Base-by-base conservation (phyloP, 2,888 invertebrate genomes). In the Fabriciana adippe region DNA sequence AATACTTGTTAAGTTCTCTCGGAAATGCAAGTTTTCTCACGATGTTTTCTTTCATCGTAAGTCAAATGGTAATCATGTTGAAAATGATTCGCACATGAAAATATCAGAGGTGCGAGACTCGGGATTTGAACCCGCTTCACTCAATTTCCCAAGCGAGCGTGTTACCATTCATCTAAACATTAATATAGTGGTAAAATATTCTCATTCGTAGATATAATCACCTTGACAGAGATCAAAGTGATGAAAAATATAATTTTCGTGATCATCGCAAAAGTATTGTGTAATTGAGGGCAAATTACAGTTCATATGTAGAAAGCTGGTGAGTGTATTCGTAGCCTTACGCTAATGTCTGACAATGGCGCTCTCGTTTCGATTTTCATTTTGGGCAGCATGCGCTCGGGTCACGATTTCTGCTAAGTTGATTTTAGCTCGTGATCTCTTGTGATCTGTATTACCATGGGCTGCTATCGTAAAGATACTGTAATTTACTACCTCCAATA, bases 311-410 rank as follows among this genome's bases (percentile, higher is more conserved):
- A 21, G 61, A 41, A 51, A 61, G 21, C 51, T 53, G 41, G 18
- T 41, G 16, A 51, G 50, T 61, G 51, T 53, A 61, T 35, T 51
- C 53, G 16, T 21, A 61, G 41, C 41, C 51, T 68, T 68, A 71
- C 68, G 66, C 66, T 70, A 71, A 73, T 72, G 73, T 73, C 72
- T 72, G 71, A 67, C 69, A 72, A 73, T 64, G 67, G 62, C 67
- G 66, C 68, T 70, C 67, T 55, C 64, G 62, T 70, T 71, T 72
- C 65, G 66, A 68, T 66, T 71, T 67, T 67, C 59, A 60, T 66
- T 69, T 69, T 67, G 63, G 67, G 65, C 48, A 68, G 66, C 73
- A 68, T 68, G 66, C 67, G 55, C 64, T 64, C 62, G 26, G 63
- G 66, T 70, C 73, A 72, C 70, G 70, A 70, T 63, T 67, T 65